Evolutionary conservation across 1,140 invertebrate species (phyloP).

Genomic region (Platyscapa corneri): DNA sequence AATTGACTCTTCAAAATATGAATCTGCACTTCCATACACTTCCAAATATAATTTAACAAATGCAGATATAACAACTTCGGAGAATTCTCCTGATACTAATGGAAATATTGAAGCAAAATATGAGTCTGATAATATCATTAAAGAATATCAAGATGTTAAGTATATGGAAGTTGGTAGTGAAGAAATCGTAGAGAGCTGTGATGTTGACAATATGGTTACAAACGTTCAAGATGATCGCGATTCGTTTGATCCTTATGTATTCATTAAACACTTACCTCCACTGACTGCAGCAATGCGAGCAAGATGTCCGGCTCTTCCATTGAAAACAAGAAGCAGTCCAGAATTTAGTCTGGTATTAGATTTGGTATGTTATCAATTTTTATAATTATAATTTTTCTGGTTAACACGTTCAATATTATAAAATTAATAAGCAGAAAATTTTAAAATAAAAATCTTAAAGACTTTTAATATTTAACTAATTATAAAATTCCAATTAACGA

Average conservation of each 20-base stretch:
- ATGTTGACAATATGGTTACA: slow-evolving; percentile 75
- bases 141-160: slow-evolving; percentile 69
- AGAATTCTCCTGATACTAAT: slow-evolving; percentile 64
- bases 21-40: slow-evolving; percentile 60
- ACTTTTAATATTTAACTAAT: too few relatives aligned
- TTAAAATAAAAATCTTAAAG: too few relatives aligned
- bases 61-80: slow-evolving; percentile 59
- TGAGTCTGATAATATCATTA: slow-evolving; percentile 62
- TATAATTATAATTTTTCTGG: neutral
- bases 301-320: slow-evolving; percentile 90
- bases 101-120: slow-evolving; percentile 67
- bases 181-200: slow-evolving; percentile 74
- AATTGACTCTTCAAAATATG: slow-evolving; percentile 62
- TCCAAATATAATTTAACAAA: slow-evolving; percentile 60
- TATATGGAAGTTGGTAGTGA: slow-evolving; percentile 71
- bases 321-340: slow-evolving; percentile 94
- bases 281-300: slow-evolving; percentile 89
- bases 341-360: slow-evolving; percentile 94
- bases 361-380: slow-evolving; percentile 77
- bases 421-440: neutral
- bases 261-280: slow-evolving; percentile 94
- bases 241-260: slow-evolving; percentile 91
- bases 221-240: slow-evolving; percentile 85
- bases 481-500: too few relatives aligned
- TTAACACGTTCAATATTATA: neutral